Evolutionary conservation across 2,797 vertebrate genomes (phyloP), one percentile per base, ranked within the genome.

Genomic region (Microcaecilia unicolor): DNA sequence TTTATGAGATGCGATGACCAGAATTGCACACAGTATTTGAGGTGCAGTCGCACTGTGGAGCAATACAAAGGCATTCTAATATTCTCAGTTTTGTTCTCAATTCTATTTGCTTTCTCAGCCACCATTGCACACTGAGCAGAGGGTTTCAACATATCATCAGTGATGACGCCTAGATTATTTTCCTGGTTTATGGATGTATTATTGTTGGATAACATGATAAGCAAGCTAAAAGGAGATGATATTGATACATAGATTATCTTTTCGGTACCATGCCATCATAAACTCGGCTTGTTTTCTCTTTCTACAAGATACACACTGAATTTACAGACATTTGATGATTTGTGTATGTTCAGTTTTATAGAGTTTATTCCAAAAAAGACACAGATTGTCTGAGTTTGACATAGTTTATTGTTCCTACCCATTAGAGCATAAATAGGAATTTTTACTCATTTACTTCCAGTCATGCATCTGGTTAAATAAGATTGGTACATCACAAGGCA

Each of bases 331-430:
- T 42, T 37, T 8, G 16, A 30, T 9, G 4, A 7, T 48, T 56
- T 44, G 11, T 34, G 61, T 61, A 24, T 60, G 34, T 50, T 40
- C 55, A 53, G 54, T 11, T 32, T 1, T 30, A 19, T 39, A 41
- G 51, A 37, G 46, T 55, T 58, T 46, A 43, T 34, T 61, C 10
- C 44, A 54, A 63, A 54, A n/a, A 27, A 53, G 55, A 31, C 26
- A 53, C 31, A 43, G 44, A 42, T 32, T 48, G 24, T n/a, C n/a
- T 28, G 37, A 23, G 19, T 60, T 57, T 82, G 76, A 81, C 34
- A 21, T 69, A 71, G 65, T 60, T 48, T 52, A 65, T 76, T 80
- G 74, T 82, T 64, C 59, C 38, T 60, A 67, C 43, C 70, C 39
- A 58, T 63, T 65, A 51, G 52, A 70, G 65, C 65, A 55, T 72